phyloP scores from a whole-genome alignment of 2,888 invertebrate genomes.

The Dynastes maya region DNA sequence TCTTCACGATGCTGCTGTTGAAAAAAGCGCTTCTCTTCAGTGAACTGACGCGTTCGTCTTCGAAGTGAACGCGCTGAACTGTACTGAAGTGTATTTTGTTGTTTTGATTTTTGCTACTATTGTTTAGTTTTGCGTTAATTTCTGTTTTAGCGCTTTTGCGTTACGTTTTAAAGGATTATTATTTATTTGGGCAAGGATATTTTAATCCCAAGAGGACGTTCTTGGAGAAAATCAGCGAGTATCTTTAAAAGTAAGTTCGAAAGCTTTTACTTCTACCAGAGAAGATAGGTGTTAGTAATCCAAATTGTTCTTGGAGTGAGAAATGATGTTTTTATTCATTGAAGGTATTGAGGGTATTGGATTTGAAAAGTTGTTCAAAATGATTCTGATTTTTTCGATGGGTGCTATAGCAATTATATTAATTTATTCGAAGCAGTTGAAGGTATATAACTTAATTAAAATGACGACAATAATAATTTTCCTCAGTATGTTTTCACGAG shows the following conservation, averaged over 20 bases:
- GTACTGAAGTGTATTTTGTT: conserved; percentile 39
- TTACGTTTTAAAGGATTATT: conserved; percentile 34
- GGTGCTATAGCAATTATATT: no score
- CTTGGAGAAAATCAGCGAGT: background rate
- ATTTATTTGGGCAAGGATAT: conserved; percentile 36
- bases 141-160: conserved; percentile 11
- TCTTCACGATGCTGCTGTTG: conserved; percentile 23
- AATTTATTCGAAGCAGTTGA: no score
- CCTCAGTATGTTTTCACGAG: no score
- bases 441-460: no score
- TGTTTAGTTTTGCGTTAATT: conserved; percentile 28
- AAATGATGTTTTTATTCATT: no score
- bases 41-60: conserved; percentile 28
- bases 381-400: no score
- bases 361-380: no score
- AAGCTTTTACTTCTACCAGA: background rate
- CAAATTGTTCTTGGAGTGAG: no score
- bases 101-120: conserved; percentile 34
- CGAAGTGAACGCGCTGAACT: conserved; percentile 14
- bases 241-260: conserved; percentile 16
- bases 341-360: no score
- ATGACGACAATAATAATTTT: no score
- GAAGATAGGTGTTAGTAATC: no score
- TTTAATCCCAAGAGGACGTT: background rate
- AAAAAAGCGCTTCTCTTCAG: conserved; percentile 20